A percentile compares a stretch with the other conserved stretches of the same genome.
Evolutionary conservation across 1,140 invertebrate species (phyloP).

Genomic region (Holcopasites calliopsidis): DNA sequence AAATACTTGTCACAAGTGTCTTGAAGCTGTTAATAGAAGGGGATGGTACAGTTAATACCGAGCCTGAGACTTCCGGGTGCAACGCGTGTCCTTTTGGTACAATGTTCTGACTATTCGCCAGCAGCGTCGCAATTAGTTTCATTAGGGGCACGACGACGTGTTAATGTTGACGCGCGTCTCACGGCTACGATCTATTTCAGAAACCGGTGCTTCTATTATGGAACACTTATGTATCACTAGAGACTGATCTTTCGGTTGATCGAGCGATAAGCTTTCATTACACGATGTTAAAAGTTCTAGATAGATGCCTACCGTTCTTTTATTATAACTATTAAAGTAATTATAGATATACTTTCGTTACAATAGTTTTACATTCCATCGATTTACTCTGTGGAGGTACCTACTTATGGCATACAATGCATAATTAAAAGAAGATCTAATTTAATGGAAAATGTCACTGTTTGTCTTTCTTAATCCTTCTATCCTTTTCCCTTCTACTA

Average conservation of each 20-base stretch:
- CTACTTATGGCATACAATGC: too few species aligned
- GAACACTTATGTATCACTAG: background rate
- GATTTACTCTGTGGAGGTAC: too few species aligned
- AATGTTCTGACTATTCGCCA: background rate
- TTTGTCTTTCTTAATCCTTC: too few species aligned
- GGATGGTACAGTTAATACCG: background rate
- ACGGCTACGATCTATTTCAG: conserved; percentile 1
- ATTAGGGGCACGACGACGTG: background rate
- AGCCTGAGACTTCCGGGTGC: background rate
- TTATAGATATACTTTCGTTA: too few species aligned
- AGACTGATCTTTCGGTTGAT: background rate
- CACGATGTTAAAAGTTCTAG: too few species aligned
- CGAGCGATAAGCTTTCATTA: too few species aligned
- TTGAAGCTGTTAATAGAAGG: background rate
- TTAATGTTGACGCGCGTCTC: background rate
- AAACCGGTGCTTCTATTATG: background rate
- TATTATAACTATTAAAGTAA: too few species aligned
- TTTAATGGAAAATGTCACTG: too few species aligned
- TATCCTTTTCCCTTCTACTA: too few species aligned
- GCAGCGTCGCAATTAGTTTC: conserved; percentile 2
- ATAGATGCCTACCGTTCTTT: too few species aligned
- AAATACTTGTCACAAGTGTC: background rate
- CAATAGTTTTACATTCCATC: too few species aligned
- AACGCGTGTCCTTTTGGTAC: background rate
- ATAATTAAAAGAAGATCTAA: too few species aligned